Percentiles rank a stretch among this genome's conserved stretches.
Conservation (phyloP, 2,888 invertebrate genomes). For the Lasiommata megera region DNA sequence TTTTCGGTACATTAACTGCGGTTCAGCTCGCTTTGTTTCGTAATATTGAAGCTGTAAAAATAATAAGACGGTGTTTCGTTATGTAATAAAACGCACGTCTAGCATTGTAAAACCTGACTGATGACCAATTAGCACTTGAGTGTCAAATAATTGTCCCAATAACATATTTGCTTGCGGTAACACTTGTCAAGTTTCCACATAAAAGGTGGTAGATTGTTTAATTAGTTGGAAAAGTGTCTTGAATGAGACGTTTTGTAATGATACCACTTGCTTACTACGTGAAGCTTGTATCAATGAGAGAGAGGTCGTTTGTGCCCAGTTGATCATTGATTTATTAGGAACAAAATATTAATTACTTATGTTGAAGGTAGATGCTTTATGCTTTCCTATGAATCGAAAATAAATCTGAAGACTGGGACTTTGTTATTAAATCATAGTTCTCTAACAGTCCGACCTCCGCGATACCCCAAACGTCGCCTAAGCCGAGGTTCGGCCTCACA, state of each 20-base stretch:
- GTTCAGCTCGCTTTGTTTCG: slow-evolving; percentile 19
- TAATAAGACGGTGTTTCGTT: slow-evolving; percentile 25
- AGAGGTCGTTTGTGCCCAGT: no score
- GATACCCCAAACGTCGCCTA: no score
- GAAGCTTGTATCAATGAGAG: no score
- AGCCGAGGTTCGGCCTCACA: no score
- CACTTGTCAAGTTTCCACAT: slow-evolving; percentile 20
- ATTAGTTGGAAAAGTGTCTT: neutral
- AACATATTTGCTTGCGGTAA: slow-evolving; percentile 39
- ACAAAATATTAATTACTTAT: no score
- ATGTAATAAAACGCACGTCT: slow-evolving; percentile 17
- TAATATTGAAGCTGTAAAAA: slow-evolving; percentile 20
- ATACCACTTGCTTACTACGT: neutral
- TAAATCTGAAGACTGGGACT: no score
- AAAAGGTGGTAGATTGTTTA: slow-evolving; percentile 9
- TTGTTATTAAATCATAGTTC: no score
- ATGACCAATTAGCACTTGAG: slow-evolving; percentile 42
- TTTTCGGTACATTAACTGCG: slow-evolving; percentile 52
- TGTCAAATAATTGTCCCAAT: slow-evolving; percentile 45
- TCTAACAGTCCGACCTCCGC: no score
- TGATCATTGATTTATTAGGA: no score
- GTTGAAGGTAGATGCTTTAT: no score
- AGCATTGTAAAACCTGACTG: slow-evolving; percentile 28
- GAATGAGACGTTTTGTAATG: neutral
- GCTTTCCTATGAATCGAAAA: no score